Base-by-base conservation (phyloP, 2,888 invertebrate species). In the Trissoscelio sp. region DNA sequence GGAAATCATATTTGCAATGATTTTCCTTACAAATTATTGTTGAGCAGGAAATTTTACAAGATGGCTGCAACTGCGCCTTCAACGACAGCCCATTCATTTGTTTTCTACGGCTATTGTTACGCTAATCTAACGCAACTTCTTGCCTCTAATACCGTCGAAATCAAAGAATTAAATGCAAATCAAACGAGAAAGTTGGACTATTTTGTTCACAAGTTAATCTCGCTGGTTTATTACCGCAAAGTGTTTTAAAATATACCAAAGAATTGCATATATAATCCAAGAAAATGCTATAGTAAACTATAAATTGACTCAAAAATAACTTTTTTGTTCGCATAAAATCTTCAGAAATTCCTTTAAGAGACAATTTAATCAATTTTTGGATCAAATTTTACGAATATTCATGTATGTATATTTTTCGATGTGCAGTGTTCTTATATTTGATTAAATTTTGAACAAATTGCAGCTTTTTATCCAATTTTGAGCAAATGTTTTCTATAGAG, bases 1-100 rank as follows among this genome's bases (percentile, higher is more conserved):
- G 79, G 62, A 79, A 73, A 74, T 79, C 53, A 64, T 73, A 69
- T 79, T 79, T 73, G 46, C 60, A 73, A 73, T 51, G 42, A 66
- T 66, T 78, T 72, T 72, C 58, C 66, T 79, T 48, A 69, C 62
- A 58, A 78, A 78, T 78, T 78, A 77, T 78, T 69, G 34, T 7
- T 11, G 18, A 20, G 58, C 20, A 18, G 64, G 44, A 44, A 64
- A 57, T 51, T 78, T 62, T 64, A 62, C 70, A 57, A 70, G 46
- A 78, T 53, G 62, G 53, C 75, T 31, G 66, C 16, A 22, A 14
- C 46, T 37, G 31, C 57, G 57, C 67, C 58, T 58, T 20, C 74
- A 5, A 57, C 20, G 37, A 37, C 46, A 46, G 28, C 55, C 74
- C 64, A n/a, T 44, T 74, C 74, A 24, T 74, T 73, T 53, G 53